Conservation (phyloP, 2,113 vertebrate genomes). For the Nymphicus hollandicus region DNA sequence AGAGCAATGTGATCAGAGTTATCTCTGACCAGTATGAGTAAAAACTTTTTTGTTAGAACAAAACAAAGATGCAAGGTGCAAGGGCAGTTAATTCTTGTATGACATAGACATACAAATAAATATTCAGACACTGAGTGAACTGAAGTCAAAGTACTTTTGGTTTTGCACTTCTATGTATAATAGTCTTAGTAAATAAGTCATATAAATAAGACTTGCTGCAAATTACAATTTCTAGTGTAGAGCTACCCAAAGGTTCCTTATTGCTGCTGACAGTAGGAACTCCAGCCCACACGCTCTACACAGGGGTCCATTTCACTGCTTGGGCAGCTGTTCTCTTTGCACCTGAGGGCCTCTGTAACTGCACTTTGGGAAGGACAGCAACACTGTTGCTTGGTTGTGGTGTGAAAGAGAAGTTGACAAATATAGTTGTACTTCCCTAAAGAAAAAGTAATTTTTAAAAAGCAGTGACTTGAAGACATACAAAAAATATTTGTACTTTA, state of each 20-base stretch:
- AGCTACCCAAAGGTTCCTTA: not conserved
- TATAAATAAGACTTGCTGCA: not conserved
- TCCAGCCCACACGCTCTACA: fast-evolving
- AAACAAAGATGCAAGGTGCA: not conserved
- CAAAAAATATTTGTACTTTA: not conserved
- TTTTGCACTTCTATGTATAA: not conserved
- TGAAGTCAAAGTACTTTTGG: not conserved
- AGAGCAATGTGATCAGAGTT: not conserved
- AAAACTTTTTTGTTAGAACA: not conserved
- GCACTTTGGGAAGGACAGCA: not conserved
- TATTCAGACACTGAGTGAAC: not conserved
- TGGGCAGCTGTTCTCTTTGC: not conserved
- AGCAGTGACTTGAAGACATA: not conserved
- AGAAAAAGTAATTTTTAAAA: not conserved
- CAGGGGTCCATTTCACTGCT: not conserved
- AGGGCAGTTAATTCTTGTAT: not conserved
- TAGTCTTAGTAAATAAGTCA: not conserved
- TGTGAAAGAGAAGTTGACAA: not conserved
- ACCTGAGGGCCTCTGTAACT: not conserved
- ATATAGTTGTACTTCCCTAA: not conserved
- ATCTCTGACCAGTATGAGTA: not conserved
- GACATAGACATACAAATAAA: not conserved
- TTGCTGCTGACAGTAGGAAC: not conserved
- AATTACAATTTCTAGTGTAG: not conserved
- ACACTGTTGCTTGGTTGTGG: not conserved